Conservation (phyloP, 2,888 invertebrate species). For the Plagodis dolabraria region DNA sequence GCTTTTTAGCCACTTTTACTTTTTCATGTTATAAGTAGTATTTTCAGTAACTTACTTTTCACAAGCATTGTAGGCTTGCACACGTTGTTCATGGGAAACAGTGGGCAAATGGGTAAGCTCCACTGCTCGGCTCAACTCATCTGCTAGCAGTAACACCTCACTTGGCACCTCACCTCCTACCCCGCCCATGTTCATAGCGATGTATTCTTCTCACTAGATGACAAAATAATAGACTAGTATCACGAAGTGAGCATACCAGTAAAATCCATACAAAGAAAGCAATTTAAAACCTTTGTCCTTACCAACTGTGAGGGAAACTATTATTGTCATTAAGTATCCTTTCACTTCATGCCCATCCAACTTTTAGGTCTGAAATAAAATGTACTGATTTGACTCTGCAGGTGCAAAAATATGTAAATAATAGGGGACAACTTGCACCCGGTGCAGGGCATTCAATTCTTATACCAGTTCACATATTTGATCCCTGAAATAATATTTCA, state of each 20-base stretch:
- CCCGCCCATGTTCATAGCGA: conserved; percentile 71
- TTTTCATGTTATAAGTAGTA: too few species aligned
- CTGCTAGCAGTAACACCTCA: conserved; percentile 88
- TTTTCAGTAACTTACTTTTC: conserved; percentile 81
- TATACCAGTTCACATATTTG: conserved; percentile 19
- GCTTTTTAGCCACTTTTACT: not conserved
- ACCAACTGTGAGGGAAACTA: conserved; percentile 55
- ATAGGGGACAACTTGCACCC: conserved; percentile 37
- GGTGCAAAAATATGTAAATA: conserved; percentile 38
- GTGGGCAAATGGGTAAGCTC: conserved; percentile 93
- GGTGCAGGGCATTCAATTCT: conserved; percentile 37
- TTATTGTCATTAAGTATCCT: conserved; percentile 40
- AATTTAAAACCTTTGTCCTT: conserved; percentile 41
- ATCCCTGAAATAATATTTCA: not conserved
- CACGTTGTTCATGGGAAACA: conserved; percentile 89
- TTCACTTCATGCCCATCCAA: conserved; percentile 43
- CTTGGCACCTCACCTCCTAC: conserved; percentile 77
- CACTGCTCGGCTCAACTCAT: conserved; percentile 91
- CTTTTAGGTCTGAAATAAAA: conserved; percentile 35
- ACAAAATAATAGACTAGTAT: too few species aligned
- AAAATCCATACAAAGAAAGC: conserved; percentile 31
- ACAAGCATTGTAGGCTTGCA: conserved; percentile 93
- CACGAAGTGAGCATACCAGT: too few species aligned
- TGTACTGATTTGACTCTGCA: conserved; percentile 9
- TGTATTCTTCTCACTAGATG: conserved; percentile 40